Conservation (phyloP, 2,113 vertebrate species). For the Micronisus gabar region DNA sequence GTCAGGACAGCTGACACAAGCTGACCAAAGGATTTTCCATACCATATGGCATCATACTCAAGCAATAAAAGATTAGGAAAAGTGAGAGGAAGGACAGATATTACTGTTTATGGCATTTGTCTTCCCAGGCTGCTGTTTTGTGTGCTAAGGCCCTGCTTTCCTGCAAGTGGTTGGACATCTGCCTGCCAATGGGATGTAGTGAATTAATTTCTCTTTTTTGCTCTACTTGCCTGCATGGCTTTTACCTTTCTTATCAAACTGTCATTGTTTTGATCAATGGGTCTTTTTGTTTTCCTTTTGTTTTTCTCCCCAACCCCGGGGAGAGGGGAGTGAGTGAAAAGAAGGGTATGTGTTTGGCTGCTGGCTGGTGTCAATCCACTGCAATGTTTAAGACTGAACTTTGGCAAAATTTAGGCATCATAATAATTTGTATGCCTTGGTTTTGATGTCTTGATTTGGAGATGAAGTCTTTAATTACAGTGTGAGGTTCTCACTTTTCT, state of each 20-base stretch:
- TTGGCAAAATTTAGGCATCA: background rate
- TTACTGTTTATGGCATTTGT: background rate
- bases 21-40: background rate
- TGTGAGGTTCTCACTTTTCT: background rate
- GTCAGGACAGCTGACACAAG: background rate
- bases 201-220: background rate
- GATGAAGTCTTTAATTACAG: background rate
- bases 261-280: background rate
- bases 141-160: background rate
- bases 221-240: background rate
- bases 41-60: accelerated
- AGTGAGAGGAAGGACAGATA: background rate
- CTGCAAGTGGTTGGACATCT: background rate
- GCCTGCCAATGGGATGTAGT: background rate
- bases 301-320: accelerated
- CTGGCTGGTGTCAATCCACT: background rate
- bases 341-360: background rate
- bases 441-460: background rate
- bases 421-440: background rate
- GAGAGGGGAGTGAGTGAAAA: background rate
- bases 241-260: background rate
- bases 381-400: background rate
- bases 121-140: background rate
- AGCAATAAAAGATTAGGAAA: background rate
- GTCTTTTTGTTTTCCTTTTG: background rate